These are phyloP conservation scores for Acromyrmex heyeri DNA, from an alignment of 1,140 invertebrate genomes.

Conservation along the genomic window DNA sequence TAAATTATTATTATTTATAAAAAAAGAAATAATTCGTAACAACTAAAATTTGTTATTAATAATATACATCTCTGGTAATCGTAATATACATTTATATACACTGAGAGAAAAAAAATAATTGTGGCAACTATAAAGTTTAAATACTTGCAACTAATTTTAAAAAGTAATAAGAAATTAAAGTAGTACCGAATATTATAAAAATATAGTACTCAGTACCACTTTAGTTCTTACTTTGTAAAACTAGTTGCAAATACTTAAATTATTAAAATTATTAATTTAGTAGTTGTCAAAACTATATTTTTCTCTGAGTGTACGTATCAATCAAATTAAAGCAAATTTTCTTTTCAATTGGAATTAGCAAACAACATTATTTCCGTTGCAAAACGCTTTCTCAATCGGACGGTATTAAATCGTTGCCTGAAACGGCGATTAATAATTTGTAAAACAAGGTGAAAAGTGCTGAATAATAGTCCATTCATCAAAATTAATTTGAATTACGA, in stretches of 20 bases:
- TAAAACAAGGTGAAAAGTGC: background rate
- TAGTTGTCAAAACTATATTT: no score
- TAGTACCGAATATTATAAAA: no score
- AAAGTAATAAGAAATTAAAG: no score
- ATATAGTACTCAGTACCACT: no score
- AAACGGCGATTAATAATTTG: background rate
- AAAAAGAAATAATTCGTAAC: background rate
- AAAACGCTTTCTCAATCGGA: background rate
- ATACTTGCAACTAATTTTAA: no score
- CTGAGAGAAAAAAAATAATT: no score
- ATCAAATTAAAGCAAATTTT: background rate
- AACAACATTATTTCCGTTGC: background rate
- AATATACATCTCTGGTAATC: background rate
- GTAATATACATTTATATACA: background rate
- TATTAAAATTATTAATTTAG: no score
- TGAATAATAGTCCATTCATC: background rate
- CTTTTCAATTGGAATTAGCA: background rate
- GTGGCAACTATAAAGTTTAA: no score
- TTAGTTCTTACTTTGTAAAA: no score
- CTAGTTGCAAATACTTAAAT: no score
- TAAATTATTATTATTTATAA: background rate
- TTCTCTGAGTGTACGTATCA: background rate
- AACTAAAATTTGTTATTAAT: background rate
- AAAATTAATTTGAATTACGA: conserved; percentile 18
- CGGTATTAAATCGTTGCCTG: background rate